Evolutionary conservation across 37 sponge, comb jelly and placozoan species (phyloP).

Genomic region (Petrosia ficiformis): DNA sequence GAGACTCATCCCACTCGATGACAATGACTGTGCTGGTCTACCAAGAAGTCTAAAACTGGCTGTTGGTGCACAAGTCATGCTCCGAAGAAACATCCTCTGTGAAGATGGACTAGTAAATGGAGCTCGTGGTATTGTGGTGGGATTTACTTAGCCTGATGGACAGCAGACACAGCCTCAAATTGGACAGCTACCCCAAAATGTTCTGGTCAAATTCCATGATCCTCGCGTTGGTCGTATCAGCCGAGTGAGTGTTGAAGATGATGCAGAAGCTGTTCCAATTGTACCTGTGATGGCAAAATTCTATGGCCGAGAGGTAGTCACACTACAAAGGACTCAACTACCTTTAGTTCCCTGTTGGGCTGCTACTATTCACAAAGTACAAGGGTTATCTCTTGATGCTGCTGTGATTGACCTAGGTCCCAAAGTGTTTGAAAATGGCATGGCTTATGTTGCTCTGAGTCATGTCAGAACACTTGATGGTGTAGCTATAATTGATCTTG

Average conservation of each 20-base stretch:
- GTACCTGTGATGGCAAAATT: too few relatives aligned
- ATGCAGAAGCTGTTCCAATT: too few relatives aligned
- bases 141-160: too few relatives aligned
- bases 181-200: too few relatives aligned
- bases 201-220: too few relatives aligned
- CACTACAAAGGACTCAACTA: conserved; percentile 27
- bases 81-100: conserved; percentile 20
- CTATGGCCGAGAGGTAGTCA: neutral
- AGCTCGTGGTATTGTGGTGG: conserved; percentile 9
- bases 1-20: neutral
- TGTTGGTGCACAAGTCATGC: conserved; percentile 31
- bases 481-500: conserved; percentile 5
- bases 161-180: too few relatives aligned
- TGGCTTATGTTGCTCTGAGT: conserved; percentile 44
- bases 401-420: conserved; percentile 35
- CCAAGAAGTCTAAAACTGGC: conserved; percentile 5
- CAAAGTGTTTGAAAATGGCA: conserved; percentile 13
- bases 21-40: conserved; percentile 18
- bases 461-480: conserved; percentile 29
- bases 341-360: conserved; percentile 33
- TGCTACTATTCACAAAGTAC: conserved; percentile 48
- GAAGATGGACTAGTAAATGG: conserved; percentile 29
- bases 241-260: too few relatives aligned
- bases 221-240: too few relatives aligned
- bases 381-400: conserved; percentile 37